Conservation (phyloP, 1,140 invertebrate species). For the Drosophila ananassae region DNA sequence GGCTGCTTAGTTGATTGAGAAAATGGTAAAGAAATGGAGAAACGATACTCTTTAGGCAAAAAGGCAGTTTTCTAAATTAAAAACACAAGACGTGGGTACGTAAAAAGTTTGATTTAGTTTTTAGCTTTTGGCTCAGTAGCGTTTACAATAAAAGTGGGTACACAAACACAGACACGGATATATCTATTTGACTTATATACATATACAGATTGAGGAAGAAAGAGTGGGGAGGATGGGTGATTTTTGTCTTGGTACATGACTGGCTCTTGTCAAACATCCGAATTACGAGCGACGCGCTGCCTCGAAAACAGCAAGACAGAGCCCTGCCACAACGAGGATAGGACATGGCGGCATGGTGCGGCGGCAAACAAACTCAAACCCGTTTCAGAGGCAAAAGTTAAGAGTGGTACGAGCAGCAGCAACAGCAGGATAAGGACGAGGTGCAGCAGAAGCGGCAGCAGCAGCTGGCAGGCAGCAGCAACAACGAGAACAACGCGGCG, state of each 20-base stretch:
- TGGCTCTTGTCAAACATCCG: constrained; percentile 70
- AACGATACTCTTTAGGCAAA: constrained; percentile 22
- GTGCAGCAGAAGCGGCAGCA: constrained; percentile 12
- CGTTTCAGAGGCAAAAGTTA: constrained; percentile 74
- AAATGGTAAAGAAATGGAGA: constrained; percentile 17
- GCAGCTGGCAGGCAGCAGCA: constrained; percentile 56
- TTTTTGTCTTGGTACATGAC: constrained; percentile 57
- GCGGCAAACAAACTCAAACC: constrained; percentile 55
- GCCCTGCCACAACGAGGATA: constrained; percentile 21
- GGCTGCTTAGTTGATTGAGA: constrained; percentile 18
- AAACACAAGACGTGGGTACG: constrained; percentile 51
- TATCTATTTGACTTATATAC: constrained; percentile 22
- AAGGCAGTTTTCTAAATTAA: constrained; percentile 63
- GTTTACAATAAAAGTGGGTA: constrained; percentile 51
- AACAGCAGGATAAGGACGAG: neutral
- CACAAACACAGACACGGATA: constrained; percentile 47
- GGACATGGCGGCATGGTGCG: constrained; percentile 26
- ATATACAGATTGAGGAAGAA: constrained; percentile 26
- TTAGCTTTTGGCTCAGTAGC: constrained; percentile 42
- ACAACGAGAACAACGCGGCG: constrained; percentile 31
- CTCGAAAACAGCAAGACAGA: constrained; percentile 40
- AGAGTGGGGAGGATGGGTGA: constrained; percentile 16
- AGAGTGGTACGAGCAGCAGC: constrained; percentile 32
- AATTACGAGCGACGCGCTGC: constrained; percentile 58
- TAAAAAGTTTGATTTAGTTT: constrained; percentile 68